Base-by-base conservation (phyloP, 2,797 vertebrate genomes). In the Neosilurus hyrtlii region DNA sequence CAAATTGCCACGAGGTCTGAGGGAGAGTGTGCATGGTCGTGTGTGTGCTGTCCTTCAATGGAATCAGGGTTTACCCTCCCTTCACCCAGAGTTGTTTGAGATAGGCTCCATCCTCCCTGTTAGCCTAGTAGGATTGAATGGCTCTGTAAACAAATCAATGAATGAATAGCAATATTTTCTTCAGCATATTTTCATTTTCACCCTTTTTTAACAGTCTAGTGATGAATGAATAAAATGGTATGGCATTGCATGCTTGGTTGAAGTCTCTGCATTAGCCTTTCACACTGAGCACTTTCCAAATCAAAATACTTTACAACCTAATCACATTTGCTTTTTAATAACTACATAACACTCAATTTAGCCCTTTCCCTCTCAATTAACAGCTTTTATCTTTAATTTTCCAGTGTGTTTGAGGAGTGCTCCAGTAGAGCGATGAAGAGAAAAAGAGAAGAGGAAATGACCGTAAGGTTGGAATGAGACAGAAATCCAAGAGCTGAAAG, bases 341-440 rank as follows among this genome's bases (percentile, higher is more conserved):
- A 93, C 92, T 89, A 92, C 92, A 93, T 93, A 90, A 91, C 93
- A 93, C 92, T 93, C 93, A 89, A 93, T 94, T 94, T 93, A 93
- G 92, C 93, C 91, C 91, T 89, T 90, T 88, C 83, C 86, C 18
- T 87, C 82, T 90, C 92, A 91, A 93, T 94, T 94, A 94, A 93
- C 91, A 92, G 92, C 86, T 89, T 93, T 88, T 89, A 81, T 89
- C 86, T 92, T 86, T 93, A 90, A 94, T 94, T 94, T 90, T 84
- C 89, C 91, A 89, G 89, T 90, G 88, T 88, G 90, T 88, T 86
- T 82, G 73, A 90, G 91, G 88, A 89, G 61, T 85, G 85, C 62
- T 49, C 82, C 86, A 90, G 82, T 37, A 88, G 87, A 78, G 63
- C 82, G 20, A 49, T 30, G 43, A 72, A 43, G 68, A 61, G 71